These are phyloP conservation scores for Bovichtus variegatus DNA, from an alignment of 2,797 vertebrate genomes.

Conservation along the genomic window DNA sequence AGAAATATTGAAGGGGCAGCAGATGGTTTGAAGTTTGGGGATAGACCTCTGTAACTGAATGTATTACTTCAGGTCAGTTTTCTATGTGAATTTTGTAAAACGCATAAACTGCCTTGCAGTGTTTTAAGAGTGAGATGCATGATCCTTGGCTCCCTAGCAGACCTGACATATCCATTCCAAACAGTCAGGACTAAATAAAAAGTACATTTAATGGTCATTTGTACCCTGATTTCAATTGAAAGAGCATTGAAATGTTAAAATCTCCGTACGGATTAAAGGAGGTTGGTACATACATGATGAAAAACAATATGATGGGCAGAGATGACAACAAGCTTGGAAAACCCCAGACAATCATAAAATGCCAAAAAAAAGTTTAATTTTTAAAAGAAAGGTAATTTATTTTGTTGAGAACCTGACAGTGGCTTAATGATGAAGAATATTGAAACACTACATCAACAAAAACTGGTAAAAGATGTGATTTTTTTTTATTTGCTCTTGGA, in stretches of 20 bases:
- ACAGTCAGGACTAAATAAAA: neutral
- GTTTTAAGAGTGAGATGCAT: slow-evolving; percentile 10
- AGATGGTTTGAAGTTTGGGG: slow-evolving; percentile 21
- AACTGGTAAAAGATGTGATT: slow-evolving; percentile 18
- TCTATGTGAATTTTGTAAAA: slow-evolving; percentile 60
- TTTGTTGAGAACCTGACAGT: slow-evolving; percentile 35
- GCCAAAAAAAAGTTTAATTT: slow-evolving; percentile 68
- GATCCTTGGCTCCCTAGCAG: slow-evolving; percentile 6
- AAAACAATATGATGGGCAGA: neutral
- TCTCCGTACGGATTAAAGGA: neutral
- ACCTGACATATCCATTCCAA: slow-evolving; percentile 26
- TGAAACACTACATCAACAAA: slow-evolving; percentile 29
- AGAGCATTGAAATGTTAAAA: neutral
- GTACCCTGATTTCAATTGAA: neutral
- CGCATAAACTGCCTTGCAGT: slow-evolving; percentile 56
- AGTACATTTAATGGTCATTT: neutral
- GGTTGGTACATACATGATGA: neutral
- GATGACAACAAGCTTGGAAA: slow-evolving; percentile 1
- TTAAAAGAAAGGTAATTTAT: neutral
- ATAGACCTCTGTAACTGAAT: slow-evolving; percentile 58
- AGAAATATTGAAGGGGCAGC: slow-evolving; percentile 8
- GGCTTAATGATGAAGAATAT: slow-evolving; percentile 37
- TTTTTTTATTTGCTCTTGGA: slow-evolving; percentile 45
- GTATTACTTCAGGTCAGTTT: slow-evolving; percentile 62
- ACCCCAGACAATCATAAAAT: slow-evolving; percentile 76